Evolutionary conservation across 2,113 vertebrate species (phyloP), one percentile per base, ranked within the genome.

Genomic region (Spea multiplicata): DNA sequence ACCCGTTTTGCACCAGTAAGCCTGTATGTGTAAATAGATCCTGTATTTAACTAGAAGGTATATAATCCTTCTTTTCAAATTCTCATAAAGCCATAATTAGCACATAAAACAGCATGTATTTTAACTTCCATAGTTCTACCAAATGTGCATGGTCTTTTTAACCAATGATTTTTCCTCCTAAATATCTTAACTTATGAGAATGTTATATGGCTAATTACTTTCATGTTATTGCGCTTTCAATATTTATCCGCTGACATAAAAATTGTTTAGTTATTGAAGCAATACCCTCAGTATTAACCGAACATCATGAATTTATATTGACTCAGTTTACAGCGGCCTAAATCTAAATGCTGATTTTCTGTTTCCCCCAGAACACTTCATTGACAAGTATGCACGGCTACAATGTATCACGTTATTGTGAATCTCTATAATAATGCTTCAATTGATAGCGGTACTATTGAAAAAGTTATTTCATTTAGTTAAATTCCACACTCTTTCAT

Each of bases 371-470:
- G 93, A 91, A 84, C 84, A 52, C 48, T 70, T 83, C 93, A 95
- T 96, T 96, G 97, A 97, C 95, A 94, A 83, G 93, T 93, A 91
- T 89, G 93, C 94, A 94, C 94, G 89, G 89, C 92, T 90, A 92
- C 95, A 94, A 96, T 97, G 92, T 93, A 94, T 96, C 95, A 96
- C 92, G 87, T 92, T 74, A 88, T 90, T 91, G 91, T 93, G 87
- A 89, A 90, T 92, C 95, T 99, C 97, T 96, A 96, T 98, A 98
- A 94, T 94, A 97, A 95, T 95, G 93, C 92, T 92, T 90, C 85
- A 95, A 96, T 97, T 96, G 97, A 98, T 96, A 97, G 95, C 92
- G 86, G 93, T 89, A 86, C 84, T 91, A 94, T 90, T 90, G 91
- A 92, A 95, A 96, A 98, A 95, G 95, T 94, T 96, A 95, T 94